Percentiles rank a stretch among this genome's conserved stretches.
phyloP scores from a whole-genome alignment of 1,140 invertebrate species.

The Brachionus calyciflorus region DNA sequence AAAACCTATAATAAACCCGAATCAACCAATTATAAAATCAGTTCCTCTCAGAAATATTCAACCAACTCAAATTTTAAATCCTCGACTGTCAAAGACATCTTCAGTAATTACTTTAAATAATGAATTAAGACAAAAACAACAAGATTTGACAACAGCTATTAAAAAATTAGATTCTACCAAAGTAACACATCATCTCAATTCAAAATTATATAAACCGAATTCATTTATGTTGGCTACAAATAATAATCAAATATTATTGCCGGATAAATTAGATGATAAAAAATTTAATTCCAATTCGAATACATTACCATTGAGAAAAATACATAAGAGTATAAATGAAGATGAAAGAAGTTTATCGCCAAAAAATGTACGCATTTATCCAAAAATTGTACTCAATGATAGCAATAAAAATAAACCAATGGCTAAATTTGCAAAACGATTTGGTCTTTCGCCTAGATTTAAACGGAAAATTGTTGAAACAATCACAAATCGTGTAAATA shows the following conservation, averaged over 20 bases:
- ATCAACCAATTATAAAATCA: not conserved
- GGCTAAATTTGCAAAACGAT: slow-evolving; percentile 16
- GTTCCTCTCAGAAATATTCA: not conserved
- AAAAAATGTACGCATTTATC: slow-evolving; percentile 1
- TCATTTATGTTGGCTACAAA: slow-evolving; percentile 35
- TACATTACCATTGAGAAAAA: not conserved
- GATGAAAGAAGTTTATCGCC: not conserved
- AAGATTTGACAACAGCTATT: slow-evolving; percentile 36
- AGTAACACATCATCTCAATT: not conserved
- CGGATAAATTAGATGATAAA: not conserved
- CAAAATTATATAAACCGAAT: slow-evolving; percentile 37
- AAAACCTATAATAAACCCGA: not conserved
- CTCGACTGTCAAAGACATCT: not conserved
- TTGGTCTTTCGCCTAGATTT: slow-evolving; percentile 25
- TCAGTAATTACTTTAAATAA: slow-evolving; percentile 14
- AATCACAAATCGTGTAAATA: slow-evolving; percentile 38
- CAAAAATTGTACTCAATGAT: not conserved
- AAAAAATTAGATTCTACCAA: slow-evolving; percentile 22
- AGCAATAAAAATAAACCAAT: slow-evolving; percentile 4
- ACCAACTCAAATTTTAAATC: not conserved
- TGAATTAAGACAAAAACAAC: slow-evolving; percentile 18
- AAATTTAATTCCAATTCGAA: not conserved
- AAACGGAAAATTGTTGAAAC: slow-evolving; percentile 37
- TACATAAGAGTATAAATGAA: not conserved
- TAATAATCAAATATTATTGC: slow-evolving; percentile 2